Base-by-base conservation (phyloP, 2,113 vertebrate genomes). In the Heliornis fulica region DNA sequence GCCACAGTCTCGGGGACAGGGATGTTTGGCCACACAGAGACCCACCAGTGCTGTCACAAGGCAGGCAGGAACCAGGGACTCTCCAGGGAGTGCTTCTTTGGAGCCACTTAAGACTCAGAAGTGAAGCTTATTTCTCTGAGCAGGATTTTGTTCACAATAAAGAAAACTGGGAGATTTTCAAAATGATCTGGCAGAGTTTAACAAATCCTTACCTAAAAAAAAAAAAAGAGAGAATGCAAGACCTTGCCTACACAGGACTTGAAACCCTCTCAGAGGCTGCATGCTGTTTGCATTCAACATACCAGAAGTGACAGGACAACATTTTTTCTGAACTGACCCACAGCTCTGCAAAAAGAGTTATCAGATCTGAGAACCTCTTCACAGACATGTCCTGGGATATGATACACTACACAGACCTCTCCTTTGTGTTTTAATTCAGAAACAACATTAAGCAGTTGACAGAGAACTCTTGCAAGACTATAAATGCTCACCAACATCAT, bases 401-500 rank as follows among this genome's bases (percentile, higher is more conserved):
- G 26, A 83, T 22, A 45, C 53, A 48, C 1, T 15, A 68, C 85
- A 74, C 45, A 31, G 0, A 59, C 36, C 48, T 85, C 79, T 76
- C 59, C 56, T 60, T 8, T 9, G 7, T 3, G 31, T 64, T 89
- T 88, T 46, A 61, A 21, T 57, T 88, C 79, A 93, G 51, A 83
- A 81, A 59, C n/a, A 78, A 45, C 51, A 54, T 29, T 36, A 77
- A 88, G 23, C 51, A 83, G 54, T 12, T 38, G 40, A 81, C 11
- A 77, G 59, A 13, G 64, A 83, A 86, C 85, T 77, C n/a, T 8
- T 60, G 53, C 22, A 80, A 77, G 64, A 13, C 15, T 64, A 56
- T 1, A 61, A 82, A 91, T 90, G 87, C 99, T 98, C 95, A 99
- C 99, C 99, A 6, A 99, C 99, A 48, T 99, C 99, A 9, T 99